These are phyloP conservation scores for Passer montanus DNA, from an alignment of 2,113 vertebrate genomes.

Conservation along the genomic window DNA sequence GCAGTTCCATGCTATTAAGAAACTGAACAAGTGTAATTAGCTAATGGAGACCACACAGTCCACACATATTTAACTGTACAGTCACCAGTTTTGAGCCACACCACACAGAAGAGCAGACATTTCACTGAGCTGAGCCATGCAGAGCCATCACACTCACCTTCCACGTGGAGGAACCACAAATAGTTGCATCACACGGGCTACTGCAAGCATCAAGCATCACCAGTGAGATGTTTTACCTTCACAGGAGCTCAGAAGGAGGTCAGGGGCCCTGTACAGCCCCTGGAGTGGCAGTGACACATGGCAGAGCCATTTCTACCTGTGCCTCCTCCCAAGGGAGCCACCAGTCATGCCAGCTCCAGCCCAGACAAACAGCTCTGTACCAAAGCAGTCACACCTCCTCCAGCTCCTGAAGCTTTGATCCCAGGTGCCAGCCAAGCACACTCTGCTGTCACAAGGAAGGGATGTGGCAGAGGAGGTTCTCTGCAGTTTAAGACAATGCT, in stretches of 20 bases:
- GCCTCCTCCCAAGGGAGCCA: neutral
- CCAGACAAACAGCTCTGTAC: neutral
- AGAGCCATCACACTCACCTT: rapidly evolving
- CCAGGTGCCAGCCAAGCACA: neutral
- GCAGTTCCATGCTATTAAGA: neutral
- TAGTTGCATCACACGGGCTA: neutral
- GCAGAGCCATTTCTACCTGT: neutral
- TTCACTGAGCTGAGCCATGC: neutral
- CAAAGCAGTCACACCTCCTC: neutral
- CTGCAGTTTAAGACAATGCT: neutral
- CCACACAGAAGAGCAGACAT: neutral
- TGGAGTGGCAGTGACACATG: neutral
- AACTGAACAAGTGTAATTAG: neutral
- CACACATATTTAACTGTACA: neutral
- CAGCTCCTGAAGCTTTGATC: neutral
- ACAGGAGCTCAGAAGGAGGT: neutral
- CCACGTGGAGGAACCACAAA: neutral
- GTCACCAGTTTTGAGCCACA: neutral
- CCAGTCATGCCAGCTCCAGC: neutral
- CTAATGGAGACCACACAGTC: neutral
- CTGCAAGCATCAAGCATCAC: neutral
- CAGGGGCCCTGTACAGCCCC: rapidly evolving
- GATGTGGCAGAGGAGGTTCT: neutral
- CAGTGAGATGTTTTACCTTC: neutral
- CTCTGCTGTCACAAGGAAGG: neutral